Evolutionary conservation across 2,113 vertebrate genomes (phyloP), one percentile per base, ranked within the genome.

Genomic region (Brienomyrus brachyistius): DNA sequence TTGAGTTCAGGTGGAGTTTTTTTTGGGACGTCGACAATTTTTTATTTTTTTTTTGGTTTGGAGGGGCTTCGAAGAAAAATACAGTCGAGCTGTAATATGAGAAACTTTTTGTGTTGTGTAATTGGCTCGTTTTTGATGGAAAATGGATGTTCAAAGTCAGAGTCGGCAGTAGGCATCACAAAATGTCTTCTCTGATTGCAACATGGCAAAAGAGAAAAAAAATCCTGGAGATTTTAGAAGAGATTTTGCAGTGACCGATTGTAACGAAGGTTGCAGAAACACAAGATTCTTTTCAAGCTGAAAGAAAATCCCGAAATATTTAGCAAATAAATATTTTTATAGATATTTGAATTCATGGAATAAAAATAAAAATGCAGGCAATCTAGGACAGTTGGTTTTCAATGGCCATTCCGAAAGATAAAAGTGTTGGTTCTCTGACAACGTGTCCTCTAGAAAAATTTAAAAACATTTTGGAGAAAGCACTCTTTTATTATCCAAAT

Each of bases 81-180:
- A 94, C 93, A 95, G 95, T 93, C 92, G 94, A 95, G 93, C 91
- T 88, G 94, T 94, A 94, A 95, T 88, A 91, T 89, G 92, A 95
- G 91, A 94, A 40, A 2, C 91, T 91, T 92, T 92, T 92, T 91
- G 91, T 89, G 74, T 91, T 92, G 89, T 91, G 91, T 45, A 35
- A 62, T 74, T 59, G 54, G 31, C 74, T 82, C 51, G 89, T 89
- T 92, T 92, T 90, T 91, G 94, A 90, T 93, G 93, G 93, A 93
- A 94, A 93, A 93, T 91, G 92, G 90, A 92, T 90, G 92, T 91
- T 92, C 90, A 92, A 93, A 95, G 93, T 48, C 48, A 35, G 52
- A 88, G 47, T 19, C 88, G 52, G 88, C 70, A 80, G 88, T 90
- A 89, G 92, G 93, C 89, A 89, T 47, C 35, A 90, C 84, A 90